Conservation (phyloP, 2,797 vertebrate species). For the Rhinoraja longicauda region DNA sequence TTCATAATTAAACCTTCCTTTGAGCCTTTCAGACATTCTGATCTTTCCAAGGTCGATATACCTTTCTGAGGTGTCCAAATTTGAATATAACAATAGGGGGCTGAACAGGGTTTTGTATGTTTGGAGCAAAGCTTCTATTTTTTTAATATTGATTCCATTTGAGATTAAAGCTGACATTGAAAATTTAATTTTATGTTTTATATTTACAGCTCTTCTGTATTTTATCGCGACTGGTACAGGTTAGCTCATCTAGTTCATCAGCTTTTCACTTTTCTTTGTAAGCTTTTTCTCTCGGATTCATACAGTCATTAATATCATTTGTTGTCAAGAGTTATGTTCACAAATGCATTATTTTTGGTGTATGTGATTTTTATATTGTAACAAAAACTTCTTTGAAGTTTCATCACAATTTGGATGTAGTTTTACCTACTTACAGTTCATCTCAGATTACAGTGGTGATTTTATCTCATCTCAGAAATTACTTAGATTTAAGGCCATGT, state of each 20-base stretch:
- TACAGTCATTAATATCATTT: not conserved
- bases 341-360: no score
- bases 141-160: not conserved
- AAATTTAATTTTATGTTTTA: not conserved
- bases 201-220: not conserved
- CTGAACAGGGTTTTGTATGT: not conserved
- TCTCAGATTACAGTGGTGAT: not conserved
- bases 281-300: not conserved
- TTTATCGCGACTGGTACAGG: not conserved
- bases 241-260: not conserved
- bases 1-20: not conserved
- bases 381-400: no score
- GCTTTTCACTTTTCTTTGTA: not conserved
- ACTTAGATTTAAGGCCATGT: not conserved
- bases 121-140: not conserved
- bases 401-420: not conserved
- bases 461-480: not conserved
- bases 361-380: no score
- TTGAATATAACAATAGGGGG: not conserved
- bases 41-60: not conserved
- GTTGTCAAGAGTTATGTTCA: not conserved
- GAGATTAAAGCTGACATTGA: not conserved
- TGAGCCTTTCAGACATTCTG: not conserved
- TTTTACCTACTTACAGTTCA: not conserved
- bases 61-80: not conserved